Base-by-base conservation (phyloP, 2,888 invertebrate genomes). In the Harpagoxenus sublaevis region DNA sequence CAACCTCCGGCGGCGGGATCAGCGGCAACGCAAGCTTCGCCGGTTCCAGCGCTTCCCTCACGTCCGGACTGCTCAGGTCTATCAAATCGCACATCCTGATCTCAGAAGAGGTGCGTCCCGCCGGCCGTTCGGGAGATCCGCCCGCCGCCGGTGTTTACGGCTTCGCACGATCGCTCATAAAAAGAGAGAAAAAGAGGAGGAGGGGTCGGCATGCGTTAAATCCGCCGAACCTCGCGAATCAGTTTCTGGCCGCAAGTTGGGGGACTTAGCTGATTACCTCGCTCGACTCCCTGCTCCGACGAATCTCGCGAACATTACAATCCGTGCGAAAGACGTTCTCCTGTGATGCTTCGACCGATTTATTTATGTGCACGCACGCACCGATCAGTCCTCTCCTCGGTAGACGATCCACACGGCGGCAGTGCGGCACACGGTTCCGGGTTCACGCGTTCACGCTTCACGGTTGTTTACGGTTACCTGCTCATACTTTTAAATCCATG, bases 51-150 rank as follows among this genome's bases (percentile, higher is more conserved):
- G 82, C 71, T 3, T 84, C 88, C 15, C 89, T 92, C 45, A 84
- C 79, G 23, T 90, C 91, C 5, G 94, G 92, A 75, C 93, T 94
- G 10, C 91, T 91, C 23, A 94, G 90, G 86, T 94, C 93, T 83
- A 94, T 94, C 62, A 94, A 86, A 84, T 94, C 94, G 65, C 93
- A 91, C 94, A 94, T 94, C 75, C 87, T 15, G 39, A n/a, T 42
- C 39, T 55, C n/a, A n/a, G n/a, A n/a, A n/a, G n/a, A 3, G 5
- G 0, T 60, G 23, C 18, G 48, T 12, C 6, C 6, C n/a, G 31
- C 6, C 15, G 31, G 3, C 0, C 3, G 31, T 45, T 31, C 12
- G 8, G 9, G 28, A 35, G 35, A 12, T 45, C n/a, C n/a, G n/a
- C n/a, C n/a, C n/a, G n/a, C 31, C 18, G 1, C n/a, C 6, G 35